Percentiles rank a stretch among this genome's conserved stretches.
Evolutionary conservation across 2,888 invertebrate genomes (phyloP).

Genomic region (Germaria angustata): DNA sequence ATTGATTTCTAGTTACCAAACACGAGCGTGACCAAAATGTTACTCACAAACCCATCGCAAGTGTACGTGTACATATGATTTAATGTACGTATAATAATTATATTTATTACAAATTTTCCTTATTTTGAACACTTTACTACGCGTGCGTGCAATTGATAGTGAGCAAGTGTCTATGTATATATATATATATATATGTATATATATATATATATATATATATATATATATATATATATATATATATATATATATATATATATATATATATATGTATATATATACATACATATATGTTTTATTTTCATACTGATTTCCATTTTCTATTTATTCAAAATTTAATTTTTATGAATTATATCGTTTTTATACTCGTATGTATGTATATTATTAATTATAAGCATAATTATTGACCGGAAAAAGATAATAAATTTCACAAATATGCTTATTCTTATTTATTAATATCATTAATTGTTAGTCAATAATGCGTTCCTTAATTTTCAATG

Average conservation of each 20-base stretch:
- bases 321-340: slow-evolving; percentile 15
- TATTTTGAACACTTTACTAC: slow-evolving; percentile 21
- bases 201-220: no score
- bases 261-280: no score
- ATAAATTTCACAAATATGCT: background rate
- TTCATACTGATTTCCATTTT: slow-evolving; percentile 34
- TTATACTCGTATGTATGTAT: background rate
- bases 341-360: slow-evolving; percentile 12
- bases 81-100: slow-evolving; percentile 17
- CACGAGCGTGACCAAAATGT: background rate
- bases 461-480: slow-evolving; percentile 7
- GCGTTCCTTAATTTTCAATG: slow-evolving; percentile 1
- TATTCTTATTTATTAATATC: background rate
- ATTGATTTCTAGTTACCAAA: no score
- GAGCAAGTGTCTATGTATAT: background rate
- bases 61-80: background rate
- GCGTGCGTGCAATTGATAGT: slow-evolving; percentile 24
- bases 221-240: no score
- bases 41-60: background rate
- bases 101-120: background rate
- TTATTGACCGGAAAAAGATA: slow-evolving; percentile 52
- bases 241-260: no score
- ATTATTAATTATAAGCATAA: slow-evolving; percentile 4
- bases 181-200: no score
- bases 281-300: no score